Base-by-base conservation (phyloP, 64 coral and sea anemone species). In the Acropora yongei region DNA sequence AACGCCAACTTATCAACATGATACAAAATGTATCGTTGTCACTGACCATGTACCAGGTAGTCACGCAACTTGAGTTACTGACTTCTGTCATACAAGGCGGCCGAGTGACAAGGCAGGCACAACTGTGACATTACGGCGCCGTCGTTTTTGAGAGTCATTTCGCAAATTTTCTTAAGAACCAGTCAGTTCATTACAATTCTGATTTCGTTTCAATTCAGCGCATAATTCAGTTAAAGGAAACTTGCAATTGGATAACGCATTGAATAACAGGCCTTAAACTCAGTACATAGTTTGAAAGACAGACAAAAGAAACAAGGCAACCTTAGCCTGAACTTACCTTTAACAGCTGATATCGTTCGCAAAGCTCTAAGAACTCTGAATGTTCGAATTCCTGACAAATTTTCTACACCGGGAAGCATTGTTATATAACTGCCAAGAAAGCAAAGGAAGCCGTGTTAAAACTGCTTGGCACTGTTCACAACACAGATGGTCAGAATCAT, bases 321-420 rank as follows among this genome's bases (percentile, higher is more conserved):
- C 41, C 57, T n/a, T 45, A 44, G 44, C 8, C 18, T 47, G 5
- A 4, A 6, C 11, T 19, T 89, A 99, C 97, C 97, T 99, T 99
- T 96, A 73, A 93, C 94, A 43, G 91, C 82, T 91, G 97, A 99
- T 93, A 99, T 99, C 13, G 97, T 99, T 71, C 97, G 83, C 75
- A 99, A 88, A 4, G 97, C 97, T 91, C 97, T 80, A 80, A 99
- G 75, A 58, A 99, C 97, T 90, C 97, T 83, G 88, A 99, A 99
- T 8, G 97, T 99, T 88, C 97, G 55, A 78, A 99, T 93, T 78
- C 97, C 97, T 20, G 97, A 99, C 81, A 96, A 91, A 88, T 99
- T 91, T 72, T 91, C 94, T 91, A 99, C 88, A 48, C 86, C 88
- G 4, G 97, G 97, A 81, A 95, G 86, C 90, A 99, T 99, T 82